Conservation (phyloP, 2,113 vertebrate genomes). For the Pionites leucogaster region DNA sequence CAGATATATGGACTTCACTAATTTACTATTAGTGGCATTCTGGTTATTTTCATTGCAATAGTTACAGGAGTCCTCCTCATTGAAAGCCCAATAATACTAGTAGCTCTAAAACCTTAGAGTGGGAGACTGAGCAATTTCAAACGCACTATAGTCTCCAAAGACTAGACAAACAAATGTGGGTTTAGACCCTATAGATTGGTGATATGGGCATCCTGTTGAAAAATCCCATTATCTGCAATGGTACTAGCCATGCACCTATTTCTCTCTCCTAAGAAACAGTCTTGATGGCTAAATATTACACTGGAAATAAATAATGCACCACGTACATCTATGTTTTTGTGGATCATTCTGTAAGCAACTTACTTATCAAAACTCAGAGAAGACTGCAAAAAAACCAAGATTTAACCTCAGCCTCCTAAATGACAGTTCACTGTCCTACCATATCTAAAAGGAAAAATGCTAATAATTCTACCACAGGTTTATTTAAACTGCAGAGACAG, state of each 20-base stretch:
- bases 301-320: not conserved
- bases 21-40: not conserved
- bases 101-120: not conserved
- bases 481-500: not conserved
- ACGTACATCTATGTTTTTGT: not conserved
- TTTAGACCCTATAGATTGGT: not conserved
- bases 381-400: not conserved
- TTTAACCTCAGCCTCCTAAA: not conserved
- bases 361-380: not conserved
- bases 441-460: not conserved
- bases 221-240: not conserved
- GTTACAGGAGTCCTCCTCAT: accelerated
- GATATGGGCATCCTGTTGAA: not conserved
- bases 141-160: not conserved
- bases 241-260: not conserved
- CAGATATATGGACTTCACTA: not conserved
- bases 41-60: not conserved
- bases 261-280: not conserved
- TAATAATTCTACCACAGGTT: not conserved
- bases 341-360: not conserved
- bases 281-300: not conserved
- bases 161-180: not conserved
- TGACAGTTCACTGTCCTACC: not conserved
- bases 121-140: not conserved
- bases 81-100: not conserved